These are phyloP conservation scores for Camelus dromedarius DNA, from an alignment of 2,113 vertebrate genomes.

Conservation along the genomic window DNA sequence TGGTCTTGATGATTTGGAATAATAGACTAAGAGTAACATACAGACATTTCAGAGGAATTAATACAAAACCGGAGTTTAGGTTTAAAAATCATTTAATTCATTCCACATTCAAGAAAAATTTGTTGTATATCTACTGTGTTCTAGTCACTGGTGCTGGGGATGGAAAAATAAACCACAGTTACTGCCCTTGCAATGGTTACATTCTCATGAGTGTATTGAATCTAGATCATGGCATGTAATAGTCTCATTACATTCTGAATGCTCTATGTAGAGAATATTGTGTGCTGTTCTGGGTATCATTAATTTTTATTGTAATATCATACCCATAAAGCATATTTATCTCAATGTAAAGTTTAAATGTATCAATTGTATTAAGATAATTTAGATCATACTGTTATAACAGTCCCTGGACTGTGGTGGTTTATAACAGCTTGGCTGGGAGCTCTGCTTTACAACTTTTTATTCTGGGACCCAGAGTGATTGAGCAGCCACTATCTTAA, in stretches of 20 bases:
- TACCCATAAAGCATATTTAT: background rate
- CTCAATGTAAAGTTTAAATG: background rate
- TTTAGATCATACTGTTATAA: background rate
- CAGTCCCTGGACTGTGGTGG: background rate
- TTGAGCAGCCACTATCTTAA: constrained; percentile 6
- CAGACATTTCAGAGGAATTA: background rate
- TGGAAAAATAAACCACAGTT: background rate
- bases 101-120: background rate
- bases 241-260: constrained; percentile 23
- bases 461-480: background rate
- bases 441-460: background rate
- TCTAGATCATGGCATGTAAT: background rate
- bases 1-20: background rate
- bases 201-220: constrained; percentile 1
- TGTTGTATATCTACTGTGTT: background rate
- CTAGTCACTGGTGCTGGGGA: background rate
- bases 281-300: background rate
- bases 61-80: background rate
- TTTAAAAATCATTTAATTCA: background rate
- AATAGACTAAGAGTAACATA: background rate
- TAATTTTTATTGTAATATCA: constrained; percentile 35
- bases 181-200: background rate
- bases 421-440: background rate
- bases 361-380: background rate
- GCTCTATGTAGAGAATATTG: background rate